These are phyloP conservation scores for Gallinago paraguaiae DNA, from an alignment of 2,113 vertebrate species.

Conservation along the genomic window DNA sequence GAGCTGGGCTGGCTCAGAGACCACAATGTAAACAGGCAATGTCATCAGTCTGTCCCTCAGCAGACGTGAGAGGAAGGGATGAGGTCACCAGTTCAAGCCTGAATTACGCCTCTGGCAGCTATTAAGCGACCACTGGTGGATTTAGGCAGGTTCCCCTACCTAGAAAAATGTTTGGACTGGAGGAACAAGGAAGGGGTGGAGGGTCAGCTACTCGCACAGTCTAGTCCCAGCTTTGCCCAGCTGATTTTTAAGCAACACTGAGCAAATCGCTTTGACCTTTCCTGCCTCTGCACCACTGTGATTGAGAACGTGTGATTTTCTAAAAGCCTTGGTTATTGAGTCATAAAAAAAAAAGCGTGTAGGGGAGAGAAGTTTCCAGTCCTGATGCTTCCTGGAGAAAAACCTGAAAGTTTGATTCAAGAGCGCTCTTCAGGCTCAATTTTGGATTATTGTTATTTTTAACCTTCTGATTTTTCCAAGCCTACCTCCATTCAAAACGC, in stretches of 20 bases:
- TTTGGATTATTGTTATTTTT: slow-evolving; percentile 31
- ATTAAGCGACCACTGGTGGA: background rate
- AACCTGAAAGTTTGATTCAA: slow-evolving; percentile 8
- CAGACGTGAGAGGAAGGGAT: background rate
- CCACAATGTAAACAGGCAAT: background rate
- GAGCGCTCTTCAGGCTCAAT: background rate
- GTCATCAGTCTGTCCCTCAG: background rate
- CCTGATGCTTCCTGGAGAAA: background rate
- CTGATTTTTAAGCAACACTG: slow-evolving; percentile 19
- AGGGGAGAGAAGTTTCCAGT: background rate
- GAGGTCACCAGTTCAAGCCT: background rate
- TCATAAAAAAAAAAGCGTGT: background rate
- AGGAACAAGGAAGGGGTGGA: background rate
- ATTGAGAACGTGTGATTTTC: background rate
- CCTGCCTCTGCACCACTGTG: background rate
- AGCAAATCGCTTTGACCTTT: slow-evolving; percentile 5
- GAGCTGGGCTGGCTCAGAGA: background rate
- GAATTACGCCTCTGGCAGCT: background rate
- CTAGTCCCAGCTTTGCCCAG: background rate
- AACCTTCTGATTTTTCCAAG: slow-evolving; percentile 16
- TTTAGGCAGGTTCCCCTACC: background rate
- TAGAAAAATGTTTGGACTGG: background rate
- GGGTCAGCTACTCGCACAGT: background rate
- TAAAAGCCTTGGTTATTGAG: background rate
- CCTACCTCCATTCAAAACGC: background rate